Evolutionary conservation across 2,797 vertebrate species (phyloP), one percentile per base, ranked within the genome.

Genomic region (Gymnopithys bicolor): DNA sequence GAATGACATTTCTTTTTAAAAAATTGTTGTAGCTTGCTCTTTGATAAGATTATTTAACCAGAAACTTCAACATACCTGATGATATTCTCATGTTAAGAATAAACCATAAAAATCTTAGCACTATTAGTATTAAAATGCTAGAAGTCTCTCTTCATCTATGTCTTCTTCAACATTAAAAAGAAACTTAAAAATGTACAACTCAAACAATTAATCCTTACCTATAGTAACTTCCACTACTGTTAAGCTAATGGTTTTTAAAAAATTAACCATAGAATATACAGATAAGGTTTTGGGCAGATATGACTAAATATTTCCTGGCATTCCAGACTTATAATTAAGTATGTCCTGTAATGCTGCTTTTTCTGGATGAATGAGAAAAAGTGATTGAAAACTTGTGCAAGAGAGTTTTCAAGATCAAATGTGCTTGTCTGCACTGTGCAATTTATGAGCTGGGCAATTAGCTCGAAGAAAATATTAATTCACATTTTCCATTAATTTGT

Each of bases 401-500:
- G 37, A 49, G 48, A 62, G 17, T 96, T 94, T 84, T 88, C 55
- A 67, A 90, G 59, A 76, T 82, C 62, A 93, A 84, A 62, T 81
- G n/a, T 73, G 28, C 33, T 86, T 86, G 43, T 32, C 69, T 94
- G 73, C 76, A 41, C 73, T 84, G 46, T 75, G 69, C 62, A 78
- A 37, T 93, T n/a, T 55, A 60, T 51, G 46, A 88, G 51, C 80
- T 69, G 28, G 39, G 86, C 93, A 96, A 94, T 95, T 96, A 96
- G 48, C 87, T 94, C 80, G 59, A 84, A 91, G 69, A 92, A 94
- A 88, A 84, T 93, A 86, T 81, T 86, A 90, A 93, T 96, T 95
- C 93, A 88, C 49, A 90, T 95, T 95, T 96, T 96, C 95, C 94
- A 94, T 95, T 95, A 94, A 95, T 95, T 94, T 88, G 94, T 73